Evolutionary conservation across 2,113 vertebrate genomes (phyloP).

Genomic region (Oryzias melastigma): DNA sequence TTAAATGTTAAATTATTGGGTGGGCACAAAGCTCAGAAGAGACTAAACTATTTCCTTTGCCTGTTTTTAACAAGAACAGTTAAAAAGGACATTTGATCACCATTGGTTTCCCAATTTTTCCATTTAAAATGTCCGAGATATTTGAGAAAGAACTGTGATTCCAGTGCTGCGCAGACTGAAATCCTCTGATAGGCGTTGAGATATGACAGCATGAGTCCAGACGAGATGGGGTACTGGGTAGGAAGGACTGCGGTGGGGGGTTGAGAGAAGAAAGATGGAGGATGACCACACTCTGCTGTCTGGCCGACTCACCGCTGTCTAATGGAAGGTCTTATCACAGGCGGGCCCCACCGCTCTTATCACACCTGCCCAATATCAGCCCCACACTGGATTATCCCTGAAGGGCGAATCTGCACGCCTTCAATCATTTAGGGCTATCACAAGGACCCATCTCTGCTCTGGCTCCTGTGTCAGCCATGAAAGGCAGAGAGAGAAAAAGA

Average conservation of each 20-base stretch:
- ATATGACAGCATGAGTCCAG: constrained; percentile 29
- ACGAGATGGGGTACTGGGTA: constrained; percentile 22
- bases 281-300: constrained; percentile 56
- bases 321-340: constrained; percentile 75
- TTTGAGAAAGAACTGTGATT: constrained; percentile 13
- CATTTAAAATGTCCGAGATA: too few species aligned
- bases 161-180: constrained; percentile 5
- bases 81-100: too few species aligned
- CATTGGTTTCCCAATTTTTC: too few species aligned
- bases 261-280: constrained; percentile 35
- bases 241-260: background rate
- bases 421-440: constrained; percentile 75
- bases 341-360: constrained; percentile 65
- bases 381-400: constrained; percentile 74
- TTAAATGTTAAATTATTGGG: too few species aligned
- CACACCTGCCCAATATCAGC: constrained; percentile 71
- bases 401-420: constrained; percentile 76
- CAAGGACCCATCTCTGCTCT: constrained; percentile 61
- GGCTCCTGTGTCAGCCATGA: constrained; percentile 57
- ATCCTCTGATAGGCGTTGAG: constrained; percentile 33
- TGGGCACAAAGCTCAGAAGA: too few species aligned
- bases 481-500: constrained; percentile 28
- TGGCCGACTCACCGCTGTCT: constrained; percentile 54
- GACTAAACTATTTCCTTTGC: too few species aligned
- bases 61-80: too few species aligned